These are phyloP conservation scores for Muscicapa striata DNA, from an alignment of 2,797 vertebrate species.

Conservation along the genomic window DNA sequence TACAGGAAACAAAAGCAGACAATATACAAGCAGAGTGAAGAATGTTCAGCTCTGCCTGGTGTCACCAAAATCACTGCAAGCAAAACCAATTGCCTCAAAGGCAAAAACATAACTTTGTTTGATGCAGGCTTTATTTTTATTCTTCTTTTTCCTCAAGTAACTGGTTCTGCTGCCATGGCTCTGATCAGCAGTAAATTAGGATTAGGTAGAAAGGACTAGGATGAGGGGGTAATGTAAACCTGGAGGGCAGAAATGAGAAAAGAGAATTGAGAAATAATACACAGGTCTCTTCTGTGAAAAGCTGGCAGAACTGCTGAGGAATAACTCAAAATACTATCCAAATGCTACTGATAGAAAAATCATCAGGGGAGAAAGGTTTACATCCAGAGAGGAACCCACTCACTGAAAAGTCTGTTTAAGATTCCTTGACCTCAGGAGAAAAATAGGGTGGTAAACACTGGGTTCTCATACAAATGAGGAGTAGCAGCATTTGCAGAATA, in stretches of 20 bases:
- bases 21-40: not conserved
- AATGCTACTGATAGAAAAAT: not conserved
- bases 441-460: not conserved
- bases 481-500: not conserved
- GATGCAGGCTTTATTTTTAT: constrained; percentile 9
- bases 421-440: not conserved
- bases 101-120: constrained; percentile 35
- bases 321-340: not conserved
- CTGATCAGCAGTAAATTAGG: constrained; percentile 47
- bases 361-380: not conserved
- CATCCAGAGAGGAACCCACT: not conserved
- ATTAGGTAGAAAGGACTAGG: constrained; percentile 17
- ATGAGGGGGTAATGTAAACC: constrained; percentile 9
- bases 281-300: not conserved
- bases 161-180: not conserved
- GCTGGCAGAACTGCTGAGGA: not conserved
- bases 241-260: constrained; percentile 21
- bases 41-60: not conserved
- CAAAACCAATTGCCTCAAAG: constrained; percentile 41
- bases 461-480: not conserved
- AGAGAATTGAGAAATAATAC: constrained; percentile 35
- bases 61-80: not conserved
- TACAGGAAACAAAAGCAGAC: constrained; percentile 21
- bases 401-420: not conserved
- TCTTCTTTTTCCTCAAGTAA: constrained; percentile 10